Base-by-base conservation (phyloP, 1,140 invertebrate species). In the Nautilus pompilius region DNA sequence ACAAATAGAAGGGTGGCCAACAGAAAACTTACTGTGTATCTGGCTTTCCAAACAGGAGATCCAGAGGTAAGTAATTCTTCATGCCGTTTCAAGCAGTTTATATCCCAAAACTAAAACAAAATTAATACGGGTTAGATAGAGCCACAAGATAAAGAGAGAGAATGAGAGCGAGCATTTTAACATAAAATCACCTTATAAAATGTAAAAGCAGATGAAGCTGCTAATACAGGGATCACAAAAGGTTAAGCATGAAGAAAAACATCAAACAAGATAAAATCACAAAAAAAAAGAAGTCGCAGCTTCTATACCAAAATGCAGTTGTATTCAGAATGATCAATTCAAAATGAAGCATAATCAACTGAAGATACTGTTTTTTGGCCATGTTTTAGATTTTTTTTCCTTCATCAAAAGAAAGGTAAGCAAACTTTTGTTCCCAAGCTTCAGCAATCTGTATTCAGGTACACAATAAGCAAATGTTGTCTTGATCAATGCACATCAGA, bases 21-120 rank as follows among this genome's bases (percentile, higher is more conserved):
- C 15, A 28, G 2, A 45, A 33, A 10, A 68, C 70, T 82, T 86
- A 91, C 90, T 34, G 92, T 93, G 75, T 92, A 95, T 77, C 92
- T 88, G 8, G 94, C 94, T 80, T 93, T 88, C 94, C 95, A 97
- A 0, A 97, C 93, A 5, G 95, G 94, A 45, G 91, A 91, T 69
- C 89, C 88, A 8, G 93, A 91, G 59, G 88, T 91, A 45, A 97
- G 87, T 60, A 90, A 88, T 82, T 88, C 91, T 77, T 95, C 92
- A 10, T 90, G 87, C 72, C 89, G 87, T 67, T 90, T 85, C 8
- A 91, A 90, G 87, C 91, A 93, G 45, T 87, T 90, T 10, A 92
- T 90, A 81, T 96, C 93, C 85, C 96, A 96, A 79, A 96, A 93
- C 84, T 84, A 67, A 26, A 69, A 68, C 30, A 66, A 28, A 61